phyloP scores from a whole-genome alignment of 2,797 vertebrate genomes.

The Alauda arvensis region DNA sequence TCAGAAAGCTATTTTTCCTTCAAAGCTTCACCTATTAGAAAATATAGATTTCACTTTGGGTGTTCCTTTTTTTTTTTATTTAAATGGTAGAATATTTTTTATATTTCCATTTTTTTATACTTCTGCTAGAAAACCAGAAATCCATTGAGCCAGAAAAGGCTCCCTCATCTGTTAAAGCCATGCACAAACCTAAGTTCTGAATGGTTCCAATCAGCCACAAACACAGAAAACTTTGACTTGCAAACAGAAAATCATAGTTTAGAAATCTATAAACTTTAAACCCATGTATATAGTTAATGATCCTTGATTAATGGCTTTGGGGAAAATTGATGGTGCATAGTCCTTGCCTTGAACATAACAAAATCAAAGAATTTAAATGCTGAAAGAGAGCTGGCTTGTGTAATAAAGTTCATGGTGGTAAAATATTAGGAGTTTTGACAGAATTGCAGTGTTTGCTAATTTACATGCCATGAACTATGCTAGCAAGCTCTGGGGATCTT shows the following conservation, averaged over 20 bases:
- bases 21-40: neutral
- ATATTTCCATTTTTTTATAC: no score
- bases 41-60: neutral
- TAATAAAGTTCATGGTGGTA: constrained; percentile 7
- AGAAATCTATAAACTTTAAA: neutral
- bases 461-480: neutral
- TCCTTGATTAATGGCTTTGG: neutral
- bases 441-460: neutral
- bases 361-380: neutral
- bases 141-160: neutral
- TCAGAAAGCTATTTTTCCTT: neutral
- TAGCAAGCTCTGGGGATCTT: neutral
- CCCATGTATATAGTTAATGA: neutral
- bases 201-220: neutral
- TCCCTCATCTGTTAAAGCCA: neutral
- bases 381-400: neutral
- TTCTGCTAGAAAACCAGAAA: neutral
- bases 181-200: neutral
- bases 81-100: neutral
- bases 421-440: neutral
- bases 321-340: neutral
- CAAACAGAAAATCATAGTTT: neutral
- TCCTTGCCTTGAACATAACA: neutral
- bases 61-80: neutral
- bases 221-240: neutral